Conservation (phyloP, 2,888 invertebrate genomes). For the Ptychoptera contaminata region DNA sequence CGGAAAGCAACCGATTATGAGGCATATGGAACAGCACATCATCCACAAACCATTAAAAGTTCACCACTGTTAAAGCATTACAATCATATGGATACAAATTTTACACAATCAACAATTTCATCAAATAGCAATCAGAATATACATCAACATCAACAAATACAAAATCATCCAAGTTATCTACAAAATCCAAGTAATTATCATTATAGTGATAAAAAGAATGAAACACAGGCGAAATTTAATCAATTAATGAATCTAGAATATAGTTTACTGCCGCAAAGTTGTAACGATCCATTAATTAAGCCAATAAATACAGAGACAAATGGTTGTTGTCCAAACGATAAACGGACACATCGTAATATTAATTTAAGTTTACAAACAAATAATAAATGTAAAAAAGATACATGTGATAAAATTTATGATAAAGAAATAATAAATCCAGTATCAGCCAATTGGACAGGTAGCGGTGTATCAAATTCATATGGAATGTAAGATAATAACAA, state of each 20-base stretch:
- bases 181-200: slow-evolving; percentile 8
- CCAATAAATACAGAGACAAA: slow-evolving; percentile 7
- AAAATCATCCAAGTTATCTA: not conserved
- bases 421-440: slow-evolving; percentile 11
- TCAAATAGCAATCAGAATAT: slow-evolving; percentile 9
- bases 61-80: slow-evolving; percentile 12
- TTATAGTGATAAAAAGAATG: slow-evolving; percentile 14
- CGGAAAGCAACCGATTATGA: slow-evolving; percentile 10
- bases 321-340: not conserved
- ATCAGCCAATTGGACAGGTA: slow-evolving; percentile 8
- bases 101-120: not conserved
- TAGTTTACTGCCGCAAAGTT: slow-evolving; percentile 11
- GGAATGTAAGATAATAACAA: not conserved
- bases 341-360: slow-evolving; percentile 8
- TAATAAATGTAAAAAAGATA: slow-evolving; percentile 5
- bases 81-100: slow-evolving; percentile 6
- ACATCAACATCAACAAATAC: not conserved
- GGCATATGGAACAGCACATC: slow-evolving; percentile 8
- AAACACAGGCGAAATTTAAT: slow-evolving; percentile 14
- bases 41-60: slow-evolving; percentile 10
- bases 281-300: slow-evolving; percentile 6
- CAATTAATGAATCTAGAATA: slow-evolving; percentile 11
- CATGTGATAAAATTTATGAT: slow-evolving; percentile 10
- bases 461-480: slow-evolving; percentile 2
- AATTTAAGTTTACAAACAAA: slow-evolving; percentile 10